phyloP scores from a whole-genome alignment of 2,888 invertebrate genomes.

The Zootermopsis nevadensis region DNA sequence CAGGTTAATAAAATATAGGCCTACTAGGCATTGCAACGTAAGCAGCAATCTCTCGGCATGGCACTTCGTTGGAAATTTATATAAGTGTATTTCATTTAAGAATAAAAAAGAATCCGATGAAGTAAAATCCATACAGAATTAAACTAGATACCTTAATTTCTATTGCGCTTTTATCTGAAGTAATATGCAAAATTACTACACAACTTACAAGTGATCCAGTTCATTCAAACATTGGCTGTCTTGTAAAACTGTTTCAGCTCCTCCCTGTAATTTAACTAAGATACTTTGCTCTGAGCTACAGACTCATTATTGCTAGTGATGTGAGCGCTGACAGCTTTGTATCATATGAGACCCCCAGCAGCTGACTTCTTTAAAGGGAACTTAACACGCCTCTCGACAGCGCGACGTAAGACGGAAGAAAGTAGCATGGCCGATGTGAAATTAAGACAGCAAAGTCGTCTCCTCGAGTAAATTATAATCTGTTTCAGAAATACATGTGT shows the following conservation, averaged over 20 bases:
- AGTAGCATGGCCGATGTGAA: neutral
- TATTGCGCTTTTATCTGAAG: neutral
- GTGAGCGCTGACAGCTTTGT: constrained; percentile 2
- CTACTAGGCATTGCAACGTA: too few species aligned
- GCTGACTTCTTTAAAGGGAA: constrained; percentile 15
- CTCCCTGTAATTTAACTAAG: constrained; percentile 7
- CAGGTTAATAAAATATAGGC: too few species aligned
- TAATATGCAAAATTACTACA: neutral
- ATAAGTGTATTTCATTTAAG: neutral
- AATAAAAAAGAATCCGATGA: neutral
- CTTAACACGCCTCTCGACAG: neutral
- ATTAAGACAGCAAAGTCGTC: neutral
- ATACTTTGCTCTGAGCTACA: neutral
- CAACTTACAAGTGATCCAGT: neutral
- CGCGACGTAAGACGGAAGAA: neutral
- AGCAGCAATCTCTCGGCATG: too few species aligned
- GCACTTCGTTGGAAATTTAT: neutral
- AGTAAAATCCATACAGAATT: neutral
- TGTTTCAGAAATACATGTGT: too few species aligned
- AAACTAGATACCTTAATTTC: neutral
- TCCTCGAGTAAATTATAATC: too few species aligned
- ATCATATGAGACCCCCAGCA: constrained; percentile 15
- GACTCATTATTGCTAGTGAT: neutral
- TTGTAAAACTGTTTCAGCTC: neutral
- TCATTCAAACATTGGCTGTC: neutral